Evolutionary conservation across 2,888 invertebrate species (phyloP), one percentile per base, ranked within the genome.

Genomic region (Tetanocera ferruginea): DNA sequence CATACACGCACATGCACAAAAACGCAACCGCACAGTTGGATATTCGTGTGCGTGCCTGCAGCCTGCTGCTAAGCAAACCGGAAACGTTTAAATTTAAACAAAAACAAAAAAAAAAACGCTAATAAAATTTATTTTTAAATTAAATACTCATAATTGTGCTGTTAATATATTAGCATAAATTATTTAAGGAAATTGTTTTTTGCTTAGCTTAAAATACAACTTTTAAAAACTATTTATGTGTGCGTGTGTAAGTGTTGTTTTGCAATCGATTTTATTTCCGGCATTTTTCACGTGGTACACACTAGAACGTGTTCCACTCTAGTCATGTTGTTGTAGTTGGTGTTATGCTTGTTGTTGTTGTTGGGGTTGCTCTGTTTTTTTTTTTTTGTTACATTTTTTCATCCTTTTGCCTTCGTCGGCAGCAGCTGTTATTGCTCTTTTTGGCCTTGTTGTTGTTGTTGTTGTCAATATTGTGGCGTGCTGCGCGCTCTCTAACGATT

Each of bases 191-290:
- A 55, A 19, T 9, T 55, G 2, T 6, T 23, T 19, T 23, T 55
- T 19, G 8, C 5, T 55, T 55, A 3, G 1, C 55, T 55, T 6
- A 55, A 0, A 19, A n/a, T 5, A n/a, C 2, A 11, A 51, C 51
- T 19, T n/a, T 3, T 19, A 9, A 17, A 23, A 19, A 55, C 6
- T 55, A 55, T n/a, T 52, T n/a, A 19, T n/a, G 19, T 43, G 43
- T 8, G 76, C 60, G 75, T 31, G 51, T 72, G 72, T 78, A 57
- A 52, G 57, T 74, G 67, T 79, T 80, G 79, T 79, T 82, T 81
- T 84, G 83, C 84, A 86, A 88, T 87, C 88, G 87, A 87, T 88
- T 88, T 88, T 88, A 86, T 87, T 87, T 87, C 88, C 88, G 88
- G 88, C 86, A 84, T 88, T 88, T 86, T 87, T 88, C 87, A 88